Conservation (phyloP, 1,140 invertebrate species). For the Drosophila nigrodunni region DNA sequence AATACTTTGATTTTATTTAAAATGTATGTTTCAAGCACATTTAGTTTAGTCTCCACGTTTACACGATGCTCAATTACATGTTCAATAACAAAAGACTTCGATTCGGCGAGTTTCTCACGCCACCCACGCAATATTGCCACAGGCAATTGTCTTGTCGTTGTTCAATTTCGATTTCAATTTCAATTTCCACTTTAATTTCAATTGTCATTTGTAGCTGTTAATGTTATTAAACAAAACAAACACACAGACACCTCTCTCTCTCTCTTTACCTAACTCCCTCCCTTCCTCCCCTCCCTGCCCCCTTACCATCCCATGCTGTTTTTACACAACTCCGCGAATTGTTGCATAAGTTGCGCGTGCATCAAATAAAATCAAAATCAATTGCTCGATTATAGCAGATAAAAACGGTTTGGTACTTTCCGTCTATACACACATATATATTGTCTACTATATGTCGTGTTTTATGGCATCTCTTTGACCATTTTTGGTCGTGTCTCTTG, state of each 20-base stretch:
- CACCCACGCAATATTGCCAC: slow-evolving; percentile 30
- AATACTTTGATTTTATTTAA: no score
- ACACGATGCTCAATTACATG: slow-evolving; percentile 1
- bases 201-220: slow-evolving; percentile 55
- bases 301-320: slow-evolving; percentile 3
- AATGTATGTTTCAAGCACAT: no score
- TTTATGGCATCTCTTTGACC: slow-evolving; percentile 7
- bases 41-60: neutral
- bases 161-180: slow-evolving; percentile 32
- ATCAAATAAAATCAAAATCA: slow-evolving; percentile 68
- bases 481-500: slow-evolving; percentile 13
- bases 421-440: neutral
- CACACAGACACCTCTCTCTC: neutral
- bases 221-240: slow-evolving; percentile 32
- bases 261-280: slow-evolving; percentile 36
- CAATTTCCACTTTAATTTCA: slow-evolving; percentile 28
- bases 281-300: neutral
- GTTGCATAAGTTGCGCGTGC: slow-evolving; percentile 69
- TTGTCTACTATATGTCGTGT: slow-evolving; percentile 5
- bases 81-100: neutral
- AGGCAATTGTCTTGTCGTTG: slow-evolving; percentile 12
- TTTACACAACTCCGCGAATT: slow-evolving; percentile 48
- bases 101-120: slow-evolving; percentile 48
- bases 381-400: slow-evolving; percentile 44
- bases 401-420: neutral